Evolutionary conservation across 2,113 vertebrate genomes (phyloP).

Genomic region (Myiagra hebetior): DNA sequence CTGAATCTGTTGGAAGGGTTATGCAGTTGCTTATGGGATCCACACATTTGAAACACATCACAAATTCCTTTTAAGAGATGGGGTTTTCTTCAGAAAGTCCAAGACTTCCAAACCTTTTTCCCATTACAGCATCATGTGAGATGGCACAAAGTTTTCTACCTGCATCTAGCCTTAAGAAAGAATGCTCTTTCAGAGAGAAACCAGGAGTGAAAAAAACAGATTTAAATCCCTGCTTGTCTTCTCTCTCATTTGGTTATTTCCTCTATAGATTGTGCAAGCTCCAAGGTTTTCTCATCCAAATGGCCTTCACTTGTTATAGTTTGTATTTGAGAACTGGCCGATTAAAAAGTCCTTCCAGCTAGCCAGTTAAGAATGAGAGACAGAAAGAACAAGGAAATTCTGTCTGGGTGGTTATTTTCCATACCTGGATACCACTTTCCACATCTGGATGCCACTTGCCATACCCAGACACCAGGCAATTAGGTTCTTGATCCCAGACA

Average conservation of each 20-base stretch:
- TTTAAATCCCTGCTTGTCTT: not conserved
- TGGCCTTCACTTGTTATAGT: not conserved
- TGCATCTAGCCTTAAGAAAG: not conserved
- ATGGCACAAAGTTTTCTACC: not conserved
- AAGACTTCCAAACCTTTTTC: not conserved
- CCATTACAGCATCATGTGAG: not conserved
- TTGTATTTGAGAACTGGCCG: not conserved
- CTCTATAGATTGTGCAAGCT: not conserved
- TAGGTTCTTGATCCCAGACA: not conserved
- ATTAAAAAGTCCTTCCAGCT: not conserved
- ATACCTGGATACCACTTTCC: not conserved
- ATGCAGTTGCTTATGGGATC: not conserved
- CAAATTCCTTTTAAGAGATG: not conserved
- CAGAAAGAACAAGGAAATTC: not conserved
- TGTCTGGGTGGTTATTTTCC: not conserved
- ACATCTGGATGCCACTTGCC: not conserved
- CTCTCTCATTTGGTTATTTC: not conserved
- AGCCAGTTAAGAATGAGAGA: not conserved
- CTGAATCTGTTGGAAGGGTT: slow-evolving; percentile 32
- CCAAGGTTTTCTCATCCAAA: not conserved
- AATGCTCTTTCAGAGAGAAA: not conserved
- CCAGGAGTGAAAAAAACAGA: not conserved
- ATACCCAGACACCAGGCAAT: not conserved
- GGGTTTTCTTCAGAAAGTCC: not conserved
- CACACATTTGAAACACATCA: not conserved